Conservation (phyloP, 2,797 vertebrate species). For the Lithobates sylvaticus region DNA sequence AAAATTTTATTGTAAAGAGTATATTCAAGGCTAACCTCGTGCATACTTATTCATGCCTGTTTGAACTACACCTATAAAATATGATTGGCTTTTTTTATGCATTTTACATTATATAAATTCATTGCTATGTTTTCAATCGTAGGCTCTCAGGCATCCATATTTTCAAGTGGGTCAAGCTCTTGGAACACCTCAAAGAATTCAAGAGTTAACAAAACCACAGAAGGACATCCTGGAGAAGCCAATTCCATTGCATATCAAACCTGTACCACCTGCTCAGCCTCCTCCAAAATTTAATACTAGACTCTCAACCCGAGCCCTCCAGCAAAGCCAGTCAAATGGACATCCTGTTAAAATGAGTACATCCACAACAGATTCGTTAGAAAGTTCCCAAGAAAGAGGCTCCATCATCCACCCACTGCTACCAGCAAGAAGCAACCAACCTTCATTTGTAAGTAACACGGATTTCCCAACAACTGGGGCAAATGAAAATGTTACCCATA, state of each 20-base stretch:
- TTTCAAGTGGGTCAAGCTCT: conserved; percentile 89
- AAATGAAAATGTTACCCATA: too few species aligned
- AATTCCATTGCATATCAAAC: conserved; percentile 67
- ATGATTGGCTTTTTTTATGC: too few species aligned
- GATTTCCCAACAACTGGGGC: too few species aligned
- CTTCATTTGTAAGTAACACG: conserved; percentile 78
- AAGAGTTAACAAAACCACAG: conserved; percentile 81
- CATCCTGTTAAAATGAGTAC: conserved; percentile 78
- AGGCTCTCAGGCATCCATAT: conserved; percentile 92
- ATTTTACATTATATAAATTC: background rate
- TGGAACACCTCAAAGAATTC: conserved; percentile 81
- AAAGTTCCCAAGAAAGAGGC: conserved; percentile 70
- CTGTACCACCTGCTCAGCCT: conserved; percentile 78
- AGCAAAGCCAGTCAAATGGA: conserved; percentile 77
- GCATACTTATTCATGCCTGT: background rate
- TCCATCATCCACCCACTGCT: conserved; percentile 73
- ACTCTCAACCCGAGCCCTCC: conserved; percentile 80
- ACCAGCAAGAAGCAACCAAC: conserved; percentile 80
- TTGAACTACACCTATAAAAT: too few species aligned
- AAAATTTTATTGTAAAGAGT: too few species aligned
- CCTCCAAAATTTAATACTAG: conserved; percentile 77
- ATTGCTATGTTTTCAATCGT: conserved; percentile 50
- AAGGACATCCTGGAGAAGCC: conserved; percentile 76
- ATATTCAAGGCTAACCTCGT: too few species aligned
- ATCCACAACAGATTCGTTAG: conserved; percentile 70